These are phyloP conservation scores for Littorina saxatilis DNA, from an alignment of 1,140 invertebrate species.

Conservation along the genomic window DNA sequence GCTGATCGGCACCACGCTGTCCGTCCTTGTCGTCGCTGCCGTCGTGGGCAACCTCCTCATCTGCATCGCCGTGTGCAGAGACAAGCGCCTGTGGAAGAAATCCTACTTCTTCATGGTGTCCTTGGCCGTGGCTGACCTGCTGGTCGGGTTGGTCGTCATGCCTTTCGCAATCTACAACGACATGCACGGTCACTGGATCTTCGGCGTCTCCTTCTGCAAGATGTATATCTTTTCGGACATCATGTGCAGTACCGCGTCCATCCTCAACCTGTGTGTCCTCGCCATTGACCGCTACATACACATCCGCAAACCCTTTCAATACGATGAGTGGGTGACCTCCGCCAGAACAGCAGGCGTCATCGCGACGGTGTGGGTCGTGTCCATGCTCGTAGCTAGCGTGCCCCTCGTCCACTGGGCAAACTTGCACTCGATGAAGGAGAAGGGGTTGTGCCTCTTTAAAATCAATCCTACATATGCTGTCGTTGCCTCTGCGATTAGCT, in stretches of 20 bases:
- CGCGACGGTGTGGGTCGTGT: no score
- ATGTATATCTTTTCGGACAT: slow-evolving; percentile 78
- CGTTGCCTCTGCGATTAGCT: slow-evolving; percentile 97
- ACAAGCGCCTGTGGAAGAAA: slow-evolving; percentile 93
- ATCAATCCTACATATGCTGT: slow-evolving; percentile 94
- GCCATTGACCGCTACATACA: slow-evolving; percentile 79
- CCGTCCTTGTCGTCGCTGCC: slow-evolving; percentile 90
- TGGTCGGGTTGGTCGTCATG: slow-evolving; percentile 85
- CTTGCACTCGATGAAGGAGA: slow-evolving; percentile 77
- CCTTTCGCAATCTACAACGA: slow-evolving; percentile 80
- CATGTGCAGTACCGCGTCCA: slow-evolving; percentile 78
- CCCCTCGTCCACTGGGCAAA: slow-evolving; percentile 75
- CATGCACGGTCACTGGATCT: slow-evolving; percentile 73
- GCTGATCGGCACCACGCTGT: slow-evolving; percentile 91
- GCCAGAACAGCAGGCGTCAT: no score
- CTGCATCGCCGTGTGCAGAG: slow-evolving; percentile 88
- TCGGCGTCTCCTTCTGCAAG: slow-evolving; percentile 76
- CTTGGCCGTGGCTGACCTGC: slow-evolving; percentile 90
- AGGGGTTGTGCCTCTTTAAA: slow-evolving; percentile 63
- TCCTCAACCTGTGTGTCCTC: slow-evolving; percentile 79
- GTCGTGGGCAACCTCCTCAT: slow-evolving; percentile 92
- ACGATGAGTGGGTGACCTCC: no score
- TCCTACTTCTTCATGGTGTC: slow-evolving; percentile 94
- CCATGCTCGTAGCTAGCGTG: no score
- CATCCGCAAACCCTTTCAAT: slow-evolving; percentile 55